Evolutionary conservation across 2,797 vertebrate species (phyloP), one percentile per base, ranked within the genome.

Genomic region (Oryzias dopingdopingensis): DNA sequence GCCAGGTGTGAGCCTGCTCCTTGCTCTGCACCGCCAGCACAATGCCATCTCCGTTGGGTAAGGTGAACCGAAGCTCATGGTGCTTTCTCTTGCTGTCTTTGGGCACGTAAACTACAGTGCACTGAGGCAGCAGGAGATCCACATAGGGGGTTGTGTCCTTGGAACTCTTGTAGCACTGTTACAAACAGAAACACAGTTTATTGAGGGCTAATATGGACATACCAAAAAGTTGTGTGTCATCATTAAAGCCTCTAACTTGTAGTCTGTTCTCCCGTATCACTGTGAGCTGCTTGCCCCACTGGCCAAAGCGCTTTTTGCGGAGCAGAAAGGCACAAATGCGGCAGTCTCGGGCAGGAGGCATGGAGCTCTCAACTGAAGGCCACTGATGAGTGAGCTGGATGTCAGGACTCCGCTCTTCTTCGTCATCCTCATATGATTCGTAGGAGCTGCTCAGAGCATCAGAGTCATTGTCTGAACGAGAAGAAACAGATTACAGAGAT

Each of bases 371-470:
- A 62, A 96, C 94, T 0, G 95, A 97, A 0, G 97, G 96, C 97
- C 97, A 99, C 80, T 96, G 96, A 70, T 96, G 96, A 7, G 90
- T 95, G 74, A 94, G 91, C 43, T 1, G 51, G 40, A 72, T 60
- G 0, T 81, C 66, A 0, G 84, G 72, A 64, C 76, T 76, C 57
- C 87, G 68, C 46, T 98, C 96, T 48, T 99, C 96, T 22, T 99
- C 97, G 10, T 99, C 97, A 18, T 99, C 97, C 0, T 98, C 97
- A 0, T 99, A 99, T 0, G 97, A 99, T 80, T 99, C 97, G 0
- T 99, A 99, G 40, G 96, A 98, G 67, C 97, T 99, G 89, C 97
- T 99, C 89, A 98, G 91, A 0, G 94, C 96, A 41, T 99, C 97
- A 0, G 97, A 99, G 78, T 99, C 97, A 15, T 98, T 98, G 89